Evolutionary conservation across 2,888 invertebrate genomes (phyloP).

Genomic region (Flabesymbios commensalis): DNA sequence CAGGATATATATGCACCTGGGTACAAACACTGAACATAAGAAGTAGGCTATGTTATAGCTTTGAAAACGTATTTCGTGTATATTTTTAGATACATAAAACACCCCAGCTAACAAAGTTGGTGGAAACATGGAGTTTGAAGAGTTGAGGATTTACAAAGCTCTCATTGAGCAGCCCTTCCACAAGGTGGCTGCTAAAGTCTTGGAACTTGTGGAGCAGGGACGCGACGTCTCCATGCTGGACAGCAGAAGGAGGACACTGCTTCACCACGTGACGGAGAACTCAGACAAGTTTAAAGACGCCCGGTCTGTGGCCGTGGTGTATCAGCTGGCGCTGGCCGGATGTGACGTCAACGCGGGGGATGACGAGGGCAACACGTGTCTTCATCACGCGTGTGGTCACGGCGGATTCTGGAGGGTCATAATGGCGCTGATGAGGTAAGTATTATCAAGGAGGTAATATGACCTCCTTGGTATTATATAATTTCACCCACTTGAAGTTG

Average conservation of each 20-base stretch:
- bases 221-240: slow-evolving; percentile 45
- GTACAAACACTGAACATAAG: too few species aligned
- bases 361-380: slow-evolving; percentile 43
- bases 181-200: slow-evolving; percentile 39
- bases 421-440: slow-evolving; percentile 49
- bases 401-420: slow-evolving; percentile 45
- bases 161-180: slow-evolving; percentile 40
- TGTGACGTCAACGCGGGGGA: slow-evolving; percentile 47
- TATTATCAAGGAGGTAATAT: too few species aligned
- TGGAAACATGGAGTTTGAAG: slow-evolving; percentile 18
- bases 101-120: too few species aligned
- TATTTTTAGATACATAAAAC: too few species aligned
- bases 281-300: slow-evolving; percentile 44
- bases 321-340: slow-evolving; percentile 49
- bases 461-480: too few species aligned
- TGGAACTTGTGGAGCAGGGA: slow-evolving; percentile 45
- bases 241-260: slow-evolving; percentile 42
- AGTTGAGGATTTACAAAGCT: slow-evolving; percentile 62
- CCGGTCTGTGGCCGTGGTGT: slow-evolving; percentile 45
- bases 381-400: slow-evolving; percentile 45
- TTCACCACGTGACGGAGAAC: slow-evolving; percentile 46
- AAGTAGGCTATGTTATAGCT: too few species aligned
- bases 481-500: too few species aligned
- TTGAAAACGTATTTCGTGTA: too few species aligned
- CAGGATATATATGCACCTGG: too few species aligned